Evolutionary conservation across 2,113 vertebrate genomes (phyloP).

Genomic region (Tupaia tana): DNA sequence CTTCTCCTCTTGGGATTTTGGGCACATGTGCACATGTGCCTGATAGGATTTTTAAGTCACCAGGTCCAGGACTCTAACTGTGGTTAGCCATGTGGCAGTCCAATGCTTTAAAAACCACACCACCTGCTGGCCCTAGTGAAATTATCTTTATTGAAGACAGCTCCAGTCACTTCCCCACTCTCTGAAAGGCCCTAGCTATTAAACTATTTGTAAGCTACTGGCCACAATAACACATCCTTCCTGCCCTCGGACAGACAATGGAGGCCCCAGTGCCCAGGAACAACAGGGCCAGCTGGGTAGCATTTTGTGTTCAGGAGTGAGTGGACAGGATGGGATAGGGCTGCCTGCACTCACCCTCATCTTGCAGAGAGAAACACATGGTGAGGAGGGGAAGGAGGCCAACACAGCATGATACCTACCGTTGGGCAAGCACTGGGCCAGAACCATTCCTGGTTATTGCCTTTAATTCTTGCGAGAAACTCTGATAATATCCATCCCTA

Average conservation of each 20-base stretch:
- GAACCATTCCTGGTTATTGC: background rate
- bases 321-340: fast-evolving
- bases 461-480: background rate
- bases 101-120: too few relatives aligned
- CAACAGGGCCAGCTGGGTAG: background rate
- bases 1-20: too few relatives aligned
- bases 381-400: background rate
- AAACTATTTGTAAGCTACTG: background rate
- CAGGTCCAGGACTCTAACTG: too few relatives aligned
- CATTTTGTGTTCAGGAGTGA: background rate
- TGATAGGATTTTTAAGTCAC: too few relatives aligned
- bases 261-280: background rate
- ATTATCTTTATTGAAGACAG: background rate
- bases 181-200: background rate
- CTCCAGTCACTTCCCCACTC: background rate
- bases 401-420: background rate
- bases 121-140: background rate
- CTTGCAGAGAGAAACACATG: background rate
- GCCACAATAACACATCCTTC: background rate
- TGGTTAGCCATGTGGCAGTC: too few relatives aligned
- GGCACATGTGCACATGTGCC: too few relatives aligned
- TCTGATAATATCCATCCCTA: background rate
- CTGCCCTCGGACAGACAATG: background rate
- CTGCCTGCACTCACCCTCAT: background rate
- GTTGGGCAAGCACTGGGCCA: background rate